Evolutionary conservation across 2,888 invertebrate genomes (phyloP).

Genomic region (Parapristionchus giblindavisi): DNA sequence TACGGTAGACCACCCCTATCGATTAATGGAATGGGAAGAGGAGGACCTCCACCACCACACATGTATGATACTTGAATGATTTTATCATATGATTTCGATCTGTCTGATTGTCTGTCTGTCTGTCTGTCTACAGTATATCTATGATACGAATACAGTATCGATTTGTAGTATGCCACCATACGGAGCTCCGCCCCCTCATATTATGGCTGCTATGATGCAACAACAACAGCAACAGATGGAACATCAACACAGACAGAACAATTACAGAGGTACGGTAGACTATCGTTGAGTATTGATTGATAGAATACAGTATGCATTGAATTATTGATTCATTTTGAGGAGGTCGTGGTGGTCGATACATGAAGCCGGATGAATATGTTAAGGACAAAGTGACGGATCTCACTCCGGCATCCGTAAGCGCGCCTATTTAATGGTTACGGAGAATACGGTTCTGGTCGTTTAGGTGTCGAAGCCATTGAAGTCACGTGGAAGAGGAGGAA

Average conservation of each 20-base stretch:
- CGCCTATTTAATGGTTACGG: no score
- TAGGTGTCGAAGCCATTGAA: no score
- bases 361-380: conserved; percentile 30
- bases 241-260: background rate
- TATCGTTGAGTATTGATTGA: background rate
- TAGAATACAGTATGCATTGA: background rate
- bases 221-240: background rate
- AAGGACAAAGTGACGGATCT: conserved; percentile 35
- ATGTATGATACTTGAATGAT: no score
- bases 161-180: conserved; percentile 5
- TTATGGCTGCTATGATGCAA: background rate
- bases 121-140: no score
- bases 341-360: conserved; percentile 2
- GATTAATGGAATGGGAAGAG: background rate
- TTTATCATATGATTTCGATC: no score
- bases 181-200: background rate
- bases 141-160: no score
- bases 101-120: no score
- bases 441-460: conserved; percentile 11
- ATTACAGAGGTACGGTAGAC: background rate
- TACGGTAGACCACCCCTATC: background rate
- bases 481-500: conserved; percentile 2
- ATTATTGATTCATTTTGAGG: background rate
- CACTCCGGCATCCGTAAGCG: conserved; percentile 4
- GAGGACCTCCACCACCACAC: background rate